Evolutionary conservation across 1,140 invertebrate species (phyloP), one percentile per base, ranked within the genome.

Genomic region (Pseudomyrmex pallidus): DNA sequence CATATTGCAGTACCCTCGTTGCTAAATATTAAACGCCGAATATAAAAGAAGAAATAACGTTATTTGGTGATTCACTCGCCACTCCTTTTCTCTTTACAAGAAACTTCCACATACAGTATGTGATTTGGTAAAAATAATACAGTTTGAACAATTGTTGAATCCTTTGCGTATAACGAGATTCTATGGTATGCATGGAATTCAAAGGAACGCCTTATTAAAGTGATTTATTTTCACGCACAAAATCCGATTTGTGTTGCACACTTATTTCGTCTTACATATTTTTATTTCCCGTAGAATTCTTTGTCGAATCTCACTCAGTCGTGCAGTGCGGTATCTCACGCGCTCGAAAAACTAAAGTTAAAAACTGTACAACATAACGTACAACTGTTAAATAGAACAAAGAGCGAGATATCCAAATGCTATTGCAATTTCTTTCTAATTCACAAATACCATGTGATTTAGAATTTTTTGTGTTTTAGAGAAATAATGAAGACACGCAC

Each of bases 41-140:
- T 15, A 48, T 17, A 35, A 10, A 46, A 44, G 4, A 12, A 76
- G 52, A 5, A 48, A 48, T 44, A 48, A 66, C 3, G 4, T 17
- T 2, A 12, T 17, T 66, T 17, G 52, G 20, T 76, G 20, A 74
- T 74, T 7, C 9, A 3, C 13, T 13, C 12, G 5, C 35, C 7
- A 35, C 5, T 35, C 5, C 15, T 57, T 20, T 2, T 68, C 20
- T 78, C 2, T 25, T 25, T 3, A 10, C 13, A 56, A 78, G 17
- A 67, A 76, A 54, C 22, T 50, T 35, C 9, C 10, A 22, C 54
- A 3, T 72, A 22, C 15, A 44, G 8, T 56, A 2, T 9, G 50
- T 25, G 44, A 20, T 64, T 25, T 77, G 67, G 20, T 20, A 57
- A 22, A 70, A 68, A 57, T 57, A 70, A 80, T 35, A 35, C 15